phyloP scores from a whole-genome alignment of 2,888 invertebrate genomes.

The Rosalia funebris region DNA sequence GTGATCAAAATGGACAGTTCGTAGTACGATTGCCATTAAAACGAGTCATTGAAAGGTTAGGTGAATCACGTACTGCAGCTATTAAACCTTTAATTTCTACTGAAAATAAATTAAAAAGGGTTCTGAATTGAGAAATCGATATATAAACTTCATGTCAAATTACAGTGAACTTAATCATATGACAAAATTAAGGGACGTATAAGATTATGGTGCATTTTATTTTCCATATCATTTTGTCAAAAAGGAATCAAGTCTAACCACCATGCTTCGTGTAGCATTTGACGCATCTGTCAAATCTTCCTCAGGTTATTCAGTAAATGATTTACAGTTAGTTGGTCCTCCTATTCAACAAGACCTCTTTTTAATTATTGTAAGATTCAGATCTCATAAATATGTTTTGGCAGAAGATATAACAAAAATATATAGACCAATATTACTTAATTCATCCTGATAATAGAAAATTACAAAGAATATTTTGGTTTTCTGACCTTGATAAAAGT shows the following conservation, averaged over 20 bases:
- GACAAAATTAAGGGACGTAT: slow-evolving; percentile 12
- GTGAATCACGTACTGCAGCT: neutral
- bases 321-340: neutral
- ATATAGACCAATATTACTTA: slow-evolving; percentile 1
- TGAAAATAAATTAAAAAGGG: slow-evolving; percentile 4
- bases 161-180: slow-evolving; percentile 35
- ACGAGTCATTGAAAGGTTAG: neutral
- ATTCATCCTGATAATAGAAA: neutral
- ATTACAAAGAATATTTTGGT: slow-evolving; percentile 1
- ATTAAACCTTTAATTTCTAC: slow-evolving; percentile 6
- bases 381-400: neutral
- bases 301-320: neutral
- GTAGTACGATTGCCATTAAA: slow-evolving; percentile 5
- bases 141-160: slow-evolving; percentile 37
- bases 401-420: neutral
- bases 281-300: neutral
- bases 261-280: slow-evolving; percentile 25
- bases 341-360: slow-evolving; percentile 1
- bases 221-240: slow-evolving; percentile 49
- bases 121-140: slow-evolving; percentile 1
- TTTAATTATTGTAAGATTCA: neutral
- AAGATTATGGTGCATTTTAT: slow-evolving; percentile 25
- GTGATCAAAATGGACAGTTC: neutral
- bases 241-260: slow-evolving; percentile 43
- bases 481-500: neutral